These are phyloP conservation scores for Charaxes varanes DNA, from an alignment of 1,140 invertebrate species.

Conservation along the genomic window DNA sequence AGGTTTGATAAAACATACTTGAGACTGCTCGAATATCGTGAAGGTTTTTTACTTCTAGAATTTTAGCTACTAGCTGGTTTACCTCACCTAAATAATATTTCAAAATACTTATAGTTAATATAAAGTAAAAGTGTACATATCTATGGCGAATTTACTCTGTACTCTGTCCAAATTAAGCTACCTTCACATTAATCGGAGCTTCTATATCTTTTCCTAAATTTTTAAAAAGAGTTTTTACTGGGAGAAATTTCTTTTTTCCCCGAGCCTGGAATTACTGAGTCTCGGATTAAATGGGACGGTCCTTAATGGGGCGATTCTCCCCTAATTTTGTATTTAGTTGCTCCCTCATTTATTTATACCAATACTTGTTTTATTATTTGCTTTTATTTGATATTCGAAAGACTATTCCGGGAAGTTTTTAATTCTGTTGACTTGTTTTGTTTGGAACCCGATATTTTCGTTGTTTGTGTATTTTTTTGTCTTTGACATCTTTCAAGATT, in stretches of 20 bases:
- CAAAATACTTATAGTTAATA: too few species aligned
- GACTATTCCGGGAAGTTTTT: not conserved
- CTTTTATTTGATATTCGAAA: not conserved
- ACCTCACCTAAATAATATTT: too few species aligned
- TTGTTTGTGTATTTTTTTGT: too few species aligned
- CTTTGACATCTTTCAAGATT: too few species aligned
- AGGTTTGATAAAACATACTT: too few species aligned
- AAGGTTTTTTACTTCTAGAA: too few species aligned
- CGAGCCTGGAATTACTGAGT: slow-evolving; percentile 6
- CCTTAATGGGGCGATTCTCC: not conserved
- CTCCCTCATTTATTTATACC: not conserved
- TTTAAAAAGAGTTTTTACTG: slow-evolving; percentile 21
- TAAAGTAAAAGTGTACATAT: too few species aligned
- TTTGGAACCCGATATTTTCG: too few species aligned
- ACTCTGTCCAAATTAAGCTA: slow-evolving; percentile 15
- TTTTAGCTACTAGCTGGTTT: too few species aligned
- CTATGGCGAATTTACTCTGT: slow-evolving; percentile 10
- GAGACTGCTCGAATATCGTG: too few species aligned
- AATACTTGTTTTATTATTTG: not conserved
- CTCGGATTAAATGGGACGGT: slow-evolving; percentile 11
- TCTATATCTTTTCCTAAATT: slow-evolving; percentile 18
- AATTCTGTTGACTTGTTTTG: too few species aligned
- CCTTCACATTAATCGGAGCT: slow-evolving; percentile 19
- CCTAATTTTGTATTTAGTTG: not conserved
- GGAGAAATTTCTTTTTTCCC: slow-evolving; percentile 14